Percentiles rank a stretch among this genome's conserved stretches.
These are phyloP conservation scores for Chinchilla lanigera DNA, from an alignment of 2,113 vertebrate species.

Conservation along the genomic window DNA sequence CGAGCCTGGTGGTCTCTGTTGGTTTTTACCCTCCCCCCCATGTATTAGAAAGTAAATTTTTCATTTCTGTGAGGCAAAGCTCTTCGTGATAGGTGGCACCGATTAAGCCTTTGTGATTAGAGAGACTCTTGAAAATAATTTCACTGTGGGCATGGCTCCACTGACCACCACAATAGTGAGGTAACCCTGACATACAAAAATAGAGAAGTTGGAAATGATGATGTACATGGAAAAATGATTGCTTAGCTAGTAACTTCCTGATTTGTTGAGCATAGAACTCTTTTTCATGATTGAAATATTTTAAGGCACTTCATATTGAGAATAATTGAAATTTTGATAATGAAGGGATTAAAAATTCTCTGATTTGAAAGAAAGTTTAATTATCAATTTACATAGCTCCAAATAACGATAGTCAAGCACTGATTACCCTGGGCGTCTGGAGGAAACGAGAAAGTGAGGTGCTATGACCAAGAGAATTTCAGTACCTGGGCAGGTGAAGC, in stretches of 20 bases:
- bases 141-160: neutral
- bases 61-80: neutral
- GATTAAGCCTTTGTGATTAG: neutral
- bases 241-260: neutral
- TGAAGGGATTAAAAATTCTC: constrained; percentile 31
- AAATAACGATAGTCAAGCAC: neutral
- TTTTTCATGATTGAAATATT: neutral
- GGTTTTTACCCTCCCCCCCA: neutral
- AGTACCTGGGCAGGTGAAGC: neutral
- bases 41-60: neutral
- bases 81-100: neutral
- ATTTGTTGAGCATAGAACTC: neutral
- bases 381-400: neutral
- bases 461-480: neutral
- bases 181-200: neutral
- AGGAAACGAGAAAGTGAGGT: neutral
- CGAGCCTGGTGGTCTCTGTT: neutral
- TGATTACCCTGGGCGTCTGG: neutral
- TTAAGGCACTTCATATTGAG: neutral
- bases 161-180: neutral
- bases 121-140: neutral
- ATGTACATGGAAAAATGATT: neutral
- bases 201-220: neutral
- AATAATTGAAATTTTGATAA: neutral
- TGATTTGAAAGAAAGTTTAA: neutral